Evolutionary conservation across 2,888 invertebrate genomes (phyloP), one percentile per base, ranked within the genome.

Genomic region (Lamproptera curius): DNA sequence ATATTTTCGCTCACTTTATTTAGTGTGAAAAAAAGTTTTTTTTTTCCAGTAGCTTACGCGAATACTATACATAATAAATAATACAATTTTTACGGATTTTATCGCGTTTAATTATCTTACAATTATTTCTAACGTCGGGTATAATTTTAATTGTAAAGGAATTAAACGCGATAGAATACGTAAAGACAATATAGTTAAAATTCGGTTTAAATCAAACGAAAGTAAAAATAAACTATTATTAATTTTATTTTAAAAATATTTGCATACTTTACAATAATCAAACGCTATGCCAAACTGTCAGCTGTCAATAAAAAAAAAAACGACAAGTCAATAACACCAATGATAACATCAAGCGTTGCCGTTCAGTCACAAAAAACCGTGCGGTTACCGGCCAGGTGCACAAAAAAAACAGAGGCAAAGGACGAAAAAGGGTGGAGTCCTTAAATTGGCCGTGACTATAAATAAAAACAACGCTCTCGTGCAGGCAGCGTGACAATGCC

Each of bases 391-490:
- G 9, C 15, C n/a, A 38, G 15, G 34, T 40, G 26, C 14, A 41
- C 11, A n/a, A 26, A 28, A 35, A 31, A 46, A 35, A 33, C 2
- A 26, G 26, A 40, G 14, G 11, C 28, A 13, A 40, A 39, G 17
- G 23, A 42, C 17, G 28, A 34, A 16, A 34, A 41, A 37, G 31
- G 41, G 42, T 34, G 23, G 23, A 26, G 28, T 31, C 9, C 31
- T 36, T 36, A 47, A 47, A 42, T 47, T 36, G 41, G 28, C 34
- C 16, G 37, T 47, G 28, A 28, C 42, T 42, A 47, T 47, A 42
- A 47, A 42, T 41, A 47, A 47, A 42, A 11, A 26, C 8, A 17
- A 36, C 9, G 15, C 26, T 31, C 14, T 37, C 31, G 6, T 15
- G 35, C 11, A 14, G 15, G 16, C 14, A 14, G 17, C 37, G 16